These are phyloP conservation scores for chimpanzee (Pan troglodytes) DNA, from an alignment of 2,113 vertebrate genomes.

Conservation along the genomic window NHGRI_mPanTro3-v2.1_pri NC_072402.2:29541501-29542000, in stretches of 20 bases:
- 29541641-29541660: not conserved
- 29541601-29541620: not conserved
- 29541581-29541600: not conserved
- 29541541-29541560: not conserved
- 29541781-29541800: not conserved
- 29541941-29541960: slow-evolving; percentile 95
- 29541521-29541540: not conserved
- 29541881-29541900: slow-evolving; percentile 73
- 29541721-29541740: not conserved
- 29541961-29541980: slow-evolving; percentile 93
- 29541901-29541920: not conserved
- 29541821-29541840: not conserved
- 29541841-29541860: not conserved
- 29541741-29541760: not conserved
- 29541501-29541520: not conserved
- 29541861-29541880: not conserved
- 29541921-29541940: slow-evolving; percentile 93
- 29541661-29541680: not conserved
- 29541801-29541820: not conserved
- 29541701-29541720: not conserved
- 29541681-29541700: not conserved
- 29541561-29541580: not conserved
- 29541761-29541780: not conserved
- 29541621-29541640: not conserved
- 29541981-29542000: slow-evolving; percentile 92